Base-by-base conservation (phyloP, 2,888 invertebrate genomes). In the Lasioglossum villosulum region DNA sequence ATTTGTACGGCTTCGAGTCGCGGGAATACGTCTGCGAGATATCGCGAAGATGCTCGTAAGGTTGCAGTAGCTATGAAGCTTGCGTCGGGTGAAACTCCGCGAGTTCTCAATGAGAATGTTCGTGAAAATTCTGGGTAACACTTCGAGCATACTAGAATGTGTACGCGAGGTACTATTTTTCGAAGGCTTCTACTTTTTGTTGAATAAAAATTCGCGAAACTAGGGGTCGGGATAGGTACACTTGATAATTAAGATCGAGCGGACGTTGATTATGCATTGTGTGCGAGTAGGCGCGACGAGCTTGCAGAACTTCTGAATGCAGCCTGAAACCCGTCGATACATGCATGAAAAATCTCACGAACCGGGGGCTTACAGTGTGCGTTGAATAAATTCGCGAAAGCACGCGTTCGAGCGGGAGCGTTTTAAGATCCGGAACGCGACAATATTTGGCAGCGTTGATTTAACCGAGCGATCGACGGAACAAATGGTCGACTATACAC, bases 381-480 rank as follows among this genome's bases (percentile, higher is more conserved):
- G 10, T 56, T 56, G n/a, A 56, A 56, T n/a, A 56, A n/a, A 56
- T 56, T 56, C 12, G 12, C 56, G 56, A 56, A 56, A n/a, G 12
- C n/a, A 12, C 10, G 56, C 56, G n/a, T n/a, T 56, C n/a, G 10
- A n/a, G 12, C 12, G 56, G 2, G 56, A n/a, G 12, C 12, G n/a
- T 12, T 56, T 56, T 56, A 56, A 56, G 56, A 63, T 63, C 63
- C 63, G 30, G 6, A 34, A 30, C 30, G 2, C 45, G 45, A 14
- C n/a, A 48, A 30, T 30, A 23, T 72, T 72, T 30, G 14, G 23
- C 74, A 16, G 37, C 74, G 56, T 37, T 56, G n/a, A 75, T 59
- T 42, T 63, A 75, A 37, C 30, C 42, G 16, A 30, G 48, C 66
- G 63, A 59, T 23, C 73, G 30, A 63, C 16, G 30, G 63, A 30